These are phyloP conservation scores for Triplophysa yarkandensis DNA, from an alignment of 2,797 vertebrate species.

Conservation along the genomic window DNA sequence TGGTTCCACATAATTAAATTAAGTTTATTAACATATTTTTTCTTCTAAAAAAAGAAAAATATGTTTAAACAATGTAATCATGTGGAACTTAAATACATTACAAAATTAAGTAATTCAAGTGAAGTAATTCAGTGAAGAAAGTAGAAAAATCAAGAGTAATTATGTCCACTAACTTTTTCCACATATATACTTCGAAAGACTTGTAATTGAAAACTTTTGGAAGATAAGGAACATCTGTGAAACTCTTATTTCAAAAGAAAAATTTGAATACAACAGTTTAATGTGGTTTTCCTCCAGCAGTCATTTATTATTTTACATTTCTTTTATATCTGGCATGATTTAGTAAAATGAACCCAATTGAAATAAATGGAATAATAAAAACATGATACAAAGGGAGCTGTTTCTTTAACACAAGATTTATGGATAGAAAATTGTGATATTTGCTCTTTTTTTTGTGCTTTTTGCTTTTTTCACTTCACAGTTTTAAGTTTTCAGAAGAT, in stretches of 20 bases:
- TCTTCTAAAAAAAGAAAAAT: too few species aligned
- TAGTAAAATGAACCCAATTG: not conserved
- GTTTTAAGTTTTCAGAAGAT: not conserved
- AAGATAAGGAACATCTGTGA: not conserved
- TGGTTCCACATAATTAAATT: too few species aligned
- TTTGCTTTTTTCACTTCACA: not conserved
- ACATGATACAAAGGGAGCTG: not conserved
- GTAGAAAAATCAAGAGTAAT: not conserved
- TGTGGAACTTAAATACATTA: too few species aligned
- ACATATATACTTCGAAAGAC: not conserved
- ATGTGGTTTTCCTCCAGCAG: not conserved
- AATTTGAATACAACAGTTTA: not conserved
- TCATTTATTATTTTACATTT: not conserved
- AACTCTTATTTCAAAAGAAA: not conserved
- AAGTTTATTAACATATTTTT: too few species aligned
- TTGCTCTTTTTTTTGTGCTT: too few species aligned
- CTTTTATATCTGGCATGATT: not conserved
- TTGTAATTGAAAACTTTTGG: too few species aligned
- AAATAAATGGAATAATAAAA: not conserved
- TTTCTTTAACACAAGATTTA: too few species aligned
- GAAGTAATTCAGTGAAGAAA: too few species aligned
- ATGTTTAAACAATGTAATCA: too few species aligned
- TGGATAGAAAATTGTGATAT: too few species aligned
- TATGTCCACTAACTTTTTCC: not conserved
- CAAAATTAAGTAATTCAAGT: too few species aligned